Percentiles rank a stretch among this genome's conserved stretches.
Conservation (phyloP, 2,888 invertebrate species). For the Hirudinaria manillensis region DNA sequence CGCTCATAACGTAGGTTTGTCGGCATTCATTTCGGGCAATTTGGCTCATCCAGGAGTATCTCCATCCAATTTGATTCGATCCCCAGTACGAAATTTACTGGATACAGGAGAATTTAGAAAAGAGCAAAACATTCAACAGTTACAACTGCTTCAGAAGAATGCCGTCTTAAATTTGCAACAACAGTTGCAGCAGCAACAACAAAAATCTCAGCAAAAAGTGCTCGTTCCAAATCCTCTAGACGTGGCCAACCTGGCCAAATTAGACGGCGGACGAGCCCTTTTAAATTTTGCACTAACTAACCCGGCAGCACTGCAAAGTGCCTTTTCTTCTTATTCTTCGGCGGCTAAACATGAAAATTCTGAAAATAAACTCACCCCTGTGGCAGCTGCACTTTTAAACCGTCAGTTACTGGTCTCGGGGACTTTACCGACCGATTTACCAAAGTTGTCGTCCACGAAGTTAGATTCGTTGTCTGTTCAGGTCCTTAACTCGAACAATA, state of each 20-base stretch:
- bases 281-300: slow-evolving; percentile 14
- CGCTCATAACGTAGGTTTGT: neutral
- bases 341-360: slow-evolving; percentile 15
- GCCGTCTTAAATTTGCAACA: slow-evolving; percentile 23
- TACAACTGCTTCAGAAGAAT: slow-evolving; percentile 25
- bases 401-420: slow-evolving; percentile 7
- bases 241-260: slow-evolving; percentile 1
- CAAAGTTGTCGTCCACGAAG: slow-evolving; percentile 21
- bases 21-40: slow-evolving; percentile 20
- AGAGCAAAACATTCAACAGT: slow-evolving; percentile 35
- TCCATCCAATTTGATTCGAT: slow-evolving; percentile 45
- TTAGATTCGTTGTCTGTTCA: neutral
- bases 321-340: slow-evolving; percentile 6
- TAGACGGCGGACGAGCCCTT: slow-evolving; percentile 26
- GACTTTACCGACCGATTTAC: neutral
- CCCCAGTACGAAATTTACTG: slow-evolving; percentile 83
- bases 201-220: slow-evolving; percentile 1
- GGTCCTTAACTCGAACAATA: slow-evolving; percentile 1
- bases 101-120: slow-evolving; percentile 83
- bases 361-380: slow-evolving; percentile 28
- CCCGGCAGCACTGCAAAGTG: slow-evolving; percentile 26
- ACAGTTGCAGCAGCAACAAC: slow-evolving; percentile 29
- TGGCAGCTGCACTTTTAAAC: slow-evolving; percentile 8
- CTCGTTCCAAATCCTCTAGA: neutral
- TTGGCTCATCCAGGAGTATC: neutral